phyloP scores from a whole-genome alignment of 92 coral and sea anemone genomes.

The Porites evermanni region DNA sequence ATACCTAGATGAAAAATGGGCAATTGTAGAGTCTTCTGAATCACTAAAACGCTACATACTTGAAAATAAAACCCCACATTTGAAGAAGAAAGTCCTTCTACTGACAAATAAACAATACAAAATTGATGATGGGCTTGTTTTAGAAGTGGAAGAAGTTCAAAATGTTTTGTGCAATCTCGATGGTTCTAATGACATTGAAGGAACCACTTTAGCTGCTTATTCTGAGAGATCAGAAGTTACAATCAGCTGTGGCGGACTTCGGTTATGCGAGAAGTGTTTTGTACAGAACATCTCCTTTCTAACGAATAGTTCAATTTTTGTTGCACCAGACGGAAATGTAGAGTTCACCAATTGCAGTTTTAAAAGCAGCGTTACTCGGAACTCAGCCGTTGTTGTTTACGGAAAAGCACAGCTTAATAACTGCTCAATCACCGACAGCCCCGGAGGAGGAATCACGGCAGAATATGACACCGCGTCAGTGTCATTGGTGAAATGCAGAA shows the following conservation, averaged over 20 bases:
- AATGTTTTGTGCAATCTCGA: background rate
- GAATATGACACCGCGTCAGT: background rate
- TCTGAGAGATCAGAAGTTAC: background rate
- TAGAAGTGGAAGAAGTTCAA: background rate
- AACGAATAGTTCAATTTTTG: background rate
- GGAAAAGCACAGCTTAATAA: background rate
- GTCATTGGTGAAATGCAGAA: background rate
- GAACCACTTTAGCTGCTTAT: background rate
- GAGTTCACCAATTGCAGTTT: background rate
- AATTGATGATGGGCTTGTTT: background rate
- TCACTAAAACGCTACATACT: background rate
- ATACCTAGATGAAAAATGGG: constrained; percentile 24
- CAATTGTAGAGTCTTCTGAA: background rate
- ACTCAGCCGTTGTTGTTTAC: background rate
- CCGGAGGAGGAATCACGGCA: background rate
- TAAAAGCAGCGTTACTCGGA: background rate
- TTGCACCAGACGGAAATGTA: background rate
- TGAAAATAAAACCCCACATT: background rate
- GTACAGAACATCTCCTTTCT: background rate
- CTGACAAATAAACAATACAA: background rate
- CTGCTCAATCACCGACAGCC: background rate
- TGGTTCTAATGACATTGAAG: background rate
- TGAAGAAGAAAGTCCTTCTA: background rate
- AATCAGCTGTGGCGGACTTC: background rate
- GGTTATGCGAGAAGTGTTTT: background rate